Percentiles rank a stretch among this genome's conserved stretches.
Conservation (phyloP, 2,888 invertebrate species). For the Disparrhopalites patrizii region DNA sequence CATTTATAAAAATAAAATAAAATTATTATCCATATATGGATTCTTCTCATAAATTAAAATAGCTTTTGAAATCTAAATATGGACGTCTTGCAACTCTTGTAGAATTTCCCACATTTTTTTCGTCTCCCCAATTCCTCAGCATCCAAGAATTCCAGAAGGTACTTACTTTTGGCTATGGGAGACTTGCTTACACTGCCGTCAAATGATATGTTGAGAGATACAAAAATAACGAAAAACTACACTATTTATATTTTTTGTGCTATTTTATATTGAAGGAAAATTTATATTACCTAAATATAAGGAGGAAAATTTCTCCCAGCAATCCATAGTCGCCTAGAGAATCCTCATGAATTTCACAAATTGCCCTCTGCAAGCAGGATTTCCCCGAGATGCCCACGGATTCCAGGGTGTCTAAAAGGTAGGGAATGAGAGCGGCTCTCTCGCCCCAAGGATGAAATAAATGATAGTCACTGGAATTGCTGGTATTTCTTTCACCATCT, state of each 20-base stretch:
- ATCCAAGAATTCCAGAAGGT: background rate
- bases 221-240: background rate
- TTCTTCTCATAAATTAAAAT: no score
- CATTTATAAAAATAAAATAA: no score
- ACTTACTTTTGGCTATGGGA: background rate
- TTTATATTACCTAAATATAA: conserved; percentile 13
- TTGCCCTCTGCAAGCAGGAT: background rate
- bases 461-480: background rate
- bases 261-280: background rate
- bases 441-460: background rate
- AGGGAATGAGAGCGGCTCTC: background rate
- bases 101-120: background rate
- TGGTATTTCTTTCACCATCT: no score
- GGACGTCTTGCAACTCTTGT: background rate
- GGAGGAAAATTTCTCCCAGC: background rate
- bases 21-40: no score
- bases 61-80: no score
- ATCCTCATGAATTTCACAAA: conserved; percentile 17
- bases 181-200: background rate
- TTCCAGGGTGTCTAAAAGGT: background rate
- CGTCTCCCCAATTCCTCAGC: background rate
- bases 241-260: background rate
- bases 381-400: background rate
- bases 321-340: conserved; percentile 1
- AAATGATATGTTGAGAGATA: background rate